A percentile compares a stretch with the other conserved stretches of the same genome.
These are phyloP conservation scores for Leiothrix lutea DNA, from an alignment of 2,113 vertebrate species.

Conservation along the genomic window DNA sequence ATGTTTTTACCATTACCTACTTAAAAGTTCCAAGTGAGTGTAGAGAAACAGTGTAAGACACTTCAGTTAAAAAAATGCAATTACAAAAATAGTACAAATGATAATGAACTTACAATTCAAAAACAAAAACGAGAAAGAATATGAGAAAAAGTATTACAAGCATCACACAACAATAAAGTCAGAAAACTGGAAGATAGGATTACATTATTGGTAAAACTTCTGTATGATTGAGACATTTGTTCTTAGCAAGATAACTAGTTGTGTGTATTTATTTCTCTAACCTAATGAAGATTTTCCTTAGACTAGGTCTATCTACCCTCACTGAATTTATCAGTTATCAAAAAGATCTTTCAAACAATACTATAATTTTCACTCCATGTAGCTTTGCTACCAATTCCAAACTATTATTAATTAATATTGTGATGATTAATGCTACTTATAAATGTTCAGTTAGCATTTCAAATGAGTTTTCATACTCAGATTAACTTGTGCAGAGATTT, in stretches of 20 bases:
- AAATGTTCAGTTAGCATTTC: not conserved
- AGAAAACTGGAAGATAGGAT: not conserved
- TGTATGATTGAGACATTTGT: not conserved
- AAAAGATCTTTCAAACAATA: not conserved
- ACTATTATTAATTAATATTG: not conserved
- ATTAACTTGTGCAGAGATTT: not conserved
- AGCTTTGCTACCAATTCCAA: not conserved
- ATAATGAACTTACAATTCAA: not conserved
- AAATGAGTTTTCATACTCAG: not conserved
- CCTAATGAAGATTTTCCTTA: not conserved
- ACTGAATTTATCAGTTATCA: not conserved
- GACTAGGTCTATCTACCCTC: not conserved
- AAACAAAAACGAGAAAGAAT: not conserved
- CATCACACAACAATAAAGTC: not conserved
- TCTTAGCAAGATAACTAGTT: not conserved
- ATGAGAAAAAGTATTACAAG: not conserved
- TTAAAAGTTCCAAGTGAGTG: not conserved
- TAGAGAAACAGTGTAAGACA: not conserved
- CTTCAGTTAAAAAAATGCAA: not conserved
- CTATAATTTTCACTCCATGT: not conserved
- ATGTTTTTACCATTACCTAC: not conserved
- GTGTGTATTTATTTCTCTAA: not conserved
- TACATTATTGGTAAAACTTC: not conserved
- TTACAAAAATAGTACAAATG: not conserved
- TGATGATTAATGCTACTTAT: not conserved